Conservation (phyloP, 2,888 invertebrate species). For the Drosophila yooni region DNA sequence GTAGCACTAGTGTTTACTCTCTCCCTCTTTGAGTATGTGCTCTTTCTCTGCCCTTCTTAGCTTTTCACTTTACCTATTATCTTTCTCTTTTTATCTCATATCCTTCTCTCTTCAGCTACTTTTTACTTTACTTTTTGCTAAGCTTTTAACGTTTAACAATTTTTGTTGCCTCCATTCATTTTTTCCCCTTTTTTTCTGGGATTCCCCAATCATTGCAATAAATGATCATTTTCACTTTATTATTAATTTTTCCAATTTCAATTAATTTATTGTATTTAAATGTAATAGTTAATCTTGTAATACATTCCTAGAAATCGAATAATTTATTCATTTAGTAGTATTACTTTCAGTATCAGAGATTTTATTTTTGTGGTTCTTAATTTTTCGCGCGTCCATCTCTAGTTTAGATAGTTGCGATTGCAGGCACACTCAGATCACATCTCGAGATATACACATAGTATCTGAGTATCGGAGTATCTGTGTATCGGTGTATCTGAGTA, state of each 20-base stretch:
- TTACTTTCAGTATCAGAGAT: not conserved
- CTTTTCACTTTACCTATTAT: too few species aligned
- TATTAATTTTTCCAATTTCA: not conserved
- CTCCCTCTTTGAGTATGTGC: not conserved
- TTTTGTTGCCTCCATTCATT: not conserved
- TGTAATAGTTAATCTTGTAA: not conserved
- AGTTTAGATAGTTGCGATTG: conserved; percentile 4
- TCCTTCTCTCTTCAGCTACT: not conserved
- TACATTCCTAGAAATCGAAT: not conserved
- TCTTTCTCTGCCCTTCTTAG: not conserved
- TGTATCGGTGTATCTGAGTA: not conserved
- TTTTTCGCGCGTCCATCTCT: conserved; percentile 1
- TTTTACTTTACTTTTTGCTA: not conserved
- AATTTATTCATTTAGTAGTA: not conserved
- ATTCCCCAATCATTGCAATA: not conserved
- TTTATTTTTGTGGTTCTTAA: fast-evolving
- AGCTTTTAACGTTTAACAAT: not conserved
- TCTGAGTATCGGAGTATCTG: not conserved
- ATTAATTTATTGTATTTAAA: not conserved
- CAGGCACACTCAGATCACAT: conserved; percentile 3
- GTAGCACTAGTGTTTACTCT: not conserved
- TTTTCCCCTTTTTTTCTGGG: too few species aligned
- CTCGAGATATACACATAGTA: conserved; percentile 4
- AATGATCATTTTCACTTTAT: not conserved
- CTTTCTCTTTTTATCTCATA: too few species aligned